Evolutionary conservation across 2,113 vertebrate genomes (phyloP).

Genomic region (Nibea albiflora): DNA sequence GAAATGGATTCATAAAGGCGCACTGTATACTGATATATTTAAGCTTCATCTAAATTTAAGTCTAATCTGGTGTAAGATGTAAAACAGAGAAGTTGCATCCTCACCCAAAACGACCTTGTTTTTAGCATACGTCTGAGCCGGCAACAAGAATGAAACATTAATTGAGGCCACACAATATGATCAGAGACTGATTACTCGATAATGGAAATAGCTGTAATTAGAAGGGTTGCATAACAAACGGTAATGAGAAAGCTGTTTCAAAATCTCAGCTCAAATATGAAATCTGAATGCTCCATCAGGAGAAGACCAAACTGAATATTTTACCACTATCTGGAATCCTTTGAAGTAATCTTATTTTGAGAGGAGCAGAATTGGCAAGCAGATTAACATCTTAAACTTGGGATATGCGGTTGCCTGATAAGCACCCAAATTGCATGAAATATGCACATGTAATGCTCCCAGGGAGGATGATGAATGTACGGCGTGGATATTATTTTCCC

Average conservation of each 20-base stretch:
- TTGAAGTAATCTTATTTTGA: conserved; percentile 62
- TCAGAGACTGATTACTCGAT: conserved; percentile 32
- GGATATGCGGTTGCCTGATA: conserved; percentile 48
- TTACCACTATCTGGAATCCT: conserved; percentile 38
- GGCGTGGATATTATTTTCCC: conserved; percentile 21
- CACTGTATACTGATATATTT: not conserved
- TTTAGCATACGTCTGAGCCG: not conserved
- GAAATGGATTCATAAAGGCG: not conserved
- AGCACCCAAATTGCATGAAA: conserved; percentile 41
- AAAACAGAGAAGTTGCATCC: not conserved
- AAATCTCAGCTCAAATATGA: conserved; percentile 55
- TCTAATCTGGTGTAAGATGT: not conserved
- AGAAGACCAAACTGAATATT: conserved; percentile 48
- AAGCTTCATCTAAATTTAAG: not conserved
- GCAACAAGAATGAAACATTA: conserved; percentile 1
- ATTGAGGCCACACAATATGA: conserved; percentile 22
- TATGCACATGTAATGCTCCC: conserved; percentile 37
- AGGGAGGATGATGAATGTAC: conserved; percentile 19
- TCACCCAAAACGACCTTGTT: not conserved
- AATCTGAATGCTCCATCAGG: conserved; percentile 48
- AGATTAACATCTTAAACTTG: conserved; percentile 65
- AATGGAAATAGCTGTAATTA: conserved; percentile 23
- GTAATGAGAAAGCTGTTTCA: conserved; percentile 29
- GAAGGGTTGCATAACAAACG: conserved; percentile 22
- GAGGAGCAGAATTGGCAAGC: conserved; percentile 34